Conservation (phyloP, 2,888 invertebrate species). For the Monopis laevigella region DNA sequence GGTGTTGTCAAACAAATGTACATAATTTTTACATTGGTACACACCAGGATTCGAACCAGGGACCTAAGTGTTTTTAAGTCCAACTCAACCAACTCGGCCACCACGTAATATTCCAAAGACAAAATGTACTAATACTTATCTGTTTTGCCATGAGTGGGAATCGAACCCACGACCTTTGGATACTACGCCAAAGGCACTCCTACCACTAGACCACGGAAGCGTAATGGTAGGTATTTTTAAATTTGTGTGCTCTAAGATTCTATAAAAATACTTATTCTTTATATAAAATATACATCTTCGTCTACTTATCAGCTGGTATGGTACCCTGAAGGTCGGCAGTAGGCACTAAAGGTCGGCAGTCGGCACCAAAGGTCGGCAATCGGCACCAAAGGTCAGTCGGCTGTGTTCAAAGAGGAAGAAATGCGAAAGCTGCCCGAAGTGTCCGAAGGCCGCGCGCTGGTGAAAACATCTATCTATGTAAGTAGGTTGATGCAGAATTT, state of each 20-base stretch:
- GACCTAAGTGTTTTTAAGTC: no score
- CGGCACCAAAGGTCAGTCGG: conserved; percentile 3
- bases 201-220: no score
- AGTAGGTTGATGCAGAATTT: conserved; percentile 67
- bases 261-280: no score
- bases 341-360: not conserved
- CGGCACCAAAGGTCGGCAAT: not conserved
- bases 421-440: not conserved
- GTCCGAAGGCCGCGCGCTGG: conserved; percentile 22
- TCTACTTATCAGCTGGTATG: no score
- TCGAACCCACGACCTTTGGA: no score
- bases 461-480: conserved; percentile 54
- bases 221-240: not conserved
- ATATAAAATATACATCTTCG: no score
- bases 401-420: not conserved
- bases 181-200: no score
- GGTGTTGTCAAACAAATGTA: no score
- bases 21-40: no score
- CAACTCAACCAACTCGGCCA: no score
- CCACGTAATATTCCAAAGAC: not conserved
- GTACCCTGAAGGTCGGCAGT: conserved; percentile 1
- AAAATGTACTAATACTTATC: not conserved
- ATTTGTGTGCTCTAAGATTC: not conserved
- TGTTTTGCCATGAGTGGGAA: no score
- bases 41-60: no score